These are phyloP conservation scores for Cephus nigrinus DNA, from an alignment of 2,888 invertebrate genomes.

Conservation along the genomic window DNA sequence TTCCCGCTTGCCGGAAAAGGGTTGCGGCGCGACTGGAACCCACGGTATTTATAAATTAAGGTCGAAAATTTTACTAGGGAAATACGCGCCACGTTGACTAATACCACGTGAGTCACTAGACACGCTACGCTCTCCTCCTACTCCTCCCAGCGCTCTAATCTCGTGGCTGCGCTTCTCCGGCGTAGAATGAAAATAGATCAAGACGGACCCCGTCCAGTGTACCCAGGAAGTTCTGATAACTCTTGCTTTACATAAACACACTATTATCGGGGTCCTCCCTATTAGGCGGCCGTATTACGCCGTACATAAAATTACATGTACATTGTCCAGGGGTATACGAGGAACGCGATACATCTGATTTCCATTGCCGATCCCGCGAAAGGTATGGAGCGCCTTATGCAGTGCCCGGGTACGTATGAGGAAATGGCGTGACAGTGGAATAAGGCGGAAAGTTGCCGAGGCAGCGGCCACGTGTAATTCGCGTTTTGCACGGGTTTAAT, in stretches of 20 bases:
- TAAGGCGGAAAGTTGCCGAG: neutral
- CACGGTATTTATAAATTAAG: neutral
- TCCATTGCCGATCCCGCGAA: neutral
- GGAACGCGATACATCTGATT: neutral
- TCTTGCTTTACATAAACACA: neutral
- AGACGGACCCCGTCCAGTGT: neutral
- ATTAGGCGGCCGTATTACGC: neutral
- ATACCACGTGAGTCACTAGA: neutral
- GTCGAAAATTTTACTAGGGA: neutral
- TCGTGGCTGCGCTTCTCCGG: neutral
- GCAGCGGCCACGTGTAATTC: conserved; percentile 32
- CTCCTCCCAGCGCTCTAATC: neutral
- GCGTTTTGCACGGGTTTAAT: conserved; percentile 27
- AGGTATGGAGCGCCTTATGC: neutral
- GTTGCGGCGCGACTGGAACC: neutral
- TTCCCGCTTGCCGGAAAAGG: neutral
- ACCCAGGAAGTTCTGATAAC: neutral
- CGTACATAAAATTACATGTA: neutral
- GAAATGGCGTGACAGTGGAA: neutral
- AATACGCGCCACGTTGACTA: neutral
- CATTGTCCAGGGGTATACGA: neutral
- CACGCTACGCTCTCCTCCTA: neutral
- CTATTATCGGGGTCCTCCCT: neutral
- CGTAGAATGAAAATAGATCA: neutral
- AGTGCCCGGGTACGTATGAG: neutral